Percentiles rank a stretch among this genome's conserved stretches.
phyloP scores from a whole-genome alignment of 2,113 vertebrate species.

The Larimichthys crocea region DNA sequence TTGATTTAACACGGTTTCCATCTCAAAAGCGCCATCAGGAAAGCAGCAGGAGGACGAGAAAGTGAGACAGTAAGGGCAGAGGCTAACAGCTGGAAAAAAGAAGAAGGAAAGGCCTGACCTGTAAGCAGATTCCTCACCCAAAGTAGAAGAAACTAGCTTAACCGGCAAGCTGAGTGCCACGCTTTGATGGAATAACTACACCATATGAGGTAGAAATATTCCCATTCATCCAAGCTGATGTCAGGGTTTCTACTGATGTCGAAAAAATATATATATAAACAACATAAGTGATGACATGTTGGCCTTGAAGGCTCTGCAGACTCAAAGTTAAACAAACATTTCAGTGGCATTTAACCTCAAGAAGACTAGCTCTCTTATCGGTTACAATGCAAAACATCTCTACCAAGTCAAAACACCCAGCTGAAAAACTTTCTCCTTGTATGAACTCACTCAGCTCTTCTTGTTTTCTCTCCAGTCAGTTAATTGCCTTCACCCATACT shows the following conservation, averaged over 20 bases:
- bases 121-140: background rate
- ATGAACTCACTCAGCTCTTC: background rate
- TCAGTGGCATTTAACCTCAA: no score
- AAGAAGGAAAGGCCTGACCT: background rate
- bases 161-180: no score
- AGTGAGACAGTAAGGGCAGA: background rate
- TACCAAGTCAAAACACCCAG: no score
- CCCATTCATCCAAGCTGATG: background rate
- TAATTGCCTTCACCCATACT: background rate
- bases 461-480: background rate
- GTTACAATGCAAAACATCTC: no score
- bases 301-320: no score
- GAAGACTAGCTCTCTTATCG: no score
- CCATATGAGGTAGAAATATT: background rate
- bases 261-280: no score
- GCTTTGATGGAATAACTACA: background rate
- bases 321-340: no score
- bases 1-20: background rate
- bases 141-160: background rate
- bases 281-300: no score
- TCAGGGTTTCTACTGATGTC: no score
- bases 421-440: no score
- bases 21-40: background rate
- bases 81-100: background rate
- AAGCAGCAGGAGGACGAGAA: no score